Evolutionary conservation across 2,888 invertebrate species (phyloP).

Genomic region (Mimumesa dahlbomi): DNA sequence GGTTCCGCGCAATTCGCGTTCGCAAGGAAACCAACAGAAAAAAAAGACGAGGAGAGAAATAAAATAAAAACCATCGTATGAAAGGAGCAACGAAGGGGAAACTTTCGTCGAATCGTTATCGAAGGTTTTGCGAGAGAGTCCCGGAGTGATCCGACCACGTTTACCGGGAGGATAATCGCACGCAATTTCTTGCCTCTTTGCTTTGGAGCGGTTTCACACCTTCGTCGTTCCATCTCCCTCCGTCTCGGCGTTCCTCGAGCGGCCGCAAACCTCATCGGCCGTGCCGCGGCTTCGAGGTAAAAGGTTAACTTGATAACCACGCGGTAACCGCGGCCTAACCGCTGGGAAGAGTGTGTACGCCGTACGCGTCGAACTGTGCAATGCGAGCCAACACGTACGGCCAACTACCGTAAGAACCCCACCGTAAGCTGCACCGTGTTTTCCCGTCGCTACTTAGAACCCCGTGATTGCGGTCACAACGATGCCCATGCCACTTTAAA

Average conservation of each 20-base stretch:
- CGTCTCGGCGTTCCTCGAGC: conserved; percentile 11
- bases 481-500: conserved; percentile 47
- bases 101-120: conserved; percentile 74
- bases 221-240: conserved; percentile 57
- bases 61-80: neutral
- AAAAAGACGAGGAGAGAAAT: neutral
- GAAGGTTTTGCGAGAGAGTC: conserved; percentile 54
- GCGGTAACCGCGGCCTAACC: conserved; percentile 75
- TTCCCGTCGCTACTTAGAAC: conserved; percentile 59
- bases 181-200: conserved; percentile 80
- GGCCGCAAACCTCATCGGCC: conserved; percentile 63
- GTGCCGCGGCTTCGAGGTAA: conserved; percentile 71
- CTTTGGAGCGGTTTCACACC: conserved; percentile 80
- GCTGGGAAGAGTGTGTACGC: conserved; percentile 41
- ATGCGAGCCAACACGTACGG: conserved; percentile 65
- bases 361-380: conserved; percentile 17
- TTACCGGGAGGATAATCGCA: conserved; percentile 77
- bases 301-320: conserved; percentile 80
- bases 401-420: conserved; percentile 64
- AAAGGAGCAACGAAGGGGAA: no score
- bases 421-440: conserved; percentile 32
- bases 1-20: conserved; percentile 21
- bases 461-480: conserved; percentile 62
- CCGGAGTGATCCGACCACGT: conserved; percentile 34
- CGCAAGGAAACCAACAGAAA: neutral